phyloP scores from a whole-genome alignment of 2,113 vertebrate genomes.

The Equus przewalskii region DNA sequence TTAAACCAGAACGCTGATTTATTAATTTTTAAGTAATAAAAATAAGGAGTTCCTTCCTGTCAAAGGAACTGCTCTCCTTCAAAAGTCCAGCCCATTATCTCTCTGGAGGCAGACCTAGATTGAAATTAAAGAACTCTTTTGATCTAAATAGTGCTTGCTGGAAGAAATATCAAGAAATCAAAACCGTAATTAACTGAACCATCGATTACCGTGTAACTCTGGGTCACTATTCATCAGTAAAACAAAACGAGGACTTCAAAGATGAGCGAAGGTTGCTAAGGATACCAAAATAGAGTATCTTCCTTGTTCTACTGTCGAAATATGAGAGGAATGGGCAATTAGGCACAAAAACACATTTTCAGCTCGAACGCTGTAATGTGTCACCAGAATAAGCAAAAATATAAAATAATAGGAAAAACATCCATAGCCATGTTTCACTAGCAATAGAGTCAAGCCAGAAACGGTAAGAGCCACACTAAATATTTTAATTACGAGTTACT shows the following conservation, averaged over 20 bases:
- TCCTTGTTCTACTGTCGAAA: background rate
- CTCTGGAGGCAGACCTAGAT: background rate
- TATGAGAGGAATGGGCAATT: too few species aligned
- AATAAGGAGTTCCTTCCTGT: too few species aligned
- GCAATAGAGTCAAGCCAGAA: background rate
- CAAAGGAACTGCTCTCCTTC: background rate
- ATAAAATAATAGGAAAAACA: background rate
- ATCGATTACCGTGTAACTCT: background rate
- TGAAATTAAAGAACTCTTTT: background rate
- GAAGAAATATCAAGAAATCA: conserved; percentile 38
- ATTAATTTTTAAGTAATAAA: conserved; percentile 34
- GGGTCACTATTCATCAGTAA: background rate
- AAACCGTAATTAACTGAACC: conserved; percentile 30
- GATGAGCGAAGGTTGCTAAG: background rate
- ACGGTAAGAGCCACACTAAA: background rate
- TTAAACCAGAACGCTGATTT: conserved; percentile 39
- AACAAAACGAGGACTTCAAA: conserved; percentile 29
- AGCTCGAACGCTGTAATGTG: background rate
- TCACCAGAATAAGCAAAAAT: background rate
- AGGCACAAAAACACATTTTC: conserved; percentile 3
- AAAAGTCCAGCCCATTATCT: background rate
- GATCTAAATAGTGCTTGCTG: background rate
- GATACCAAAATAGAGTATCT: background rate
- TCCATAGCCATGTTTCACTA: background rate
- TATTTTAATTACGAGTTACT: background rate